phyloP scores from a whole-genome alignment of 23 tunicate genomes.

The Oikopleura albicans region DNA sequence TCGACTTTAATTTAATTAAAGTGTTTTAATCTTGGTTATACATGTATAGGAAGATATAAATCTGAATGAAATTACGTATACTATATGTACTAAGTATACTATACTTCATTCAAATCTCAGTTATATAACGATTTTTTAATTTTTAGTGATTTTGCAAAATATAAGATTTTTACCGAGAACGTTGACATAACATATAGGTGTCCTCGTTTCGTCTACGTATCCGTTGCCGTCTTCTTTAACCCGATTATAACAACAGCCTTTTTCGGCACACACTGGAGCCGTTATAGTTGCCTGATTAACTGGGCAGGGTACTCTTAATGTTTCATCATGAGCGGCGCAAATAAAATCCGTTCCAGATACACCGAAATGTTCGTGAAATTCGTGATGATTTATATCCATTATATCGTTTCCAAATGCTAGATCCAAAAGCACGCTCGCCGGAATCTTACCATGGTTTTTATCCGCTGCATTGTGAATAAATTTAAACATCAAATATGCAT shows the following conservation, averaged over 20 bases:
- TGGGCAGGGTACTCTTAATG: not conserved
- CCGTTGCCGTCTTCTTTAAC: not conserved
- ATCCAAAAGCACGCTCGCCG: not conserved
- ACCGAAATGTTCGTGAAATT: not conserved
- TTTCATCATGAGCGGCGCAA: not conserved
- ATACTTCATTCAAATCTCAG: too few species aligned
- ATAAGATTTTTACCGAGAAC: not conserved
- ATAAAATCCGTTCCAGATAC: not conserved
- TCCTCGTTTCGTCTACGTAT: not conserved
- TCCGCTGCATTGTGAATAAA: not conserved
- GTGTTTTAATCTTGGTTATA: too few species aligned
- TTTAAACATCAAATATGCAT: slow-evolving; percentile 14
- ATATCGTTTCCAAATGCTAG: not conserved
- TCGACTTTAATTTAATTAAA: too few species aligned
- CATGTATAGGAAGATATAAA: too few species aligned
- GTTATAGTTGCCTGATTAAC: not conserved
- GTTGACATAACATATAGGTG: not conserved
- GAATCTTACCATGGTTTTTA: not conserved
- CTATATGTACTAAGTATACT: too few species aligned
- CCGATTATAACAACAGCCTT: not conserved
- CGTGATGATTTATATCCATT: not conserved
- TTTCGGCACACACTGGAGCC: not conserved
- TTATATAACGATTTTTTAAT: too few species aligned
- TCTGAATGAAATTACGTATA: too few species aligned
- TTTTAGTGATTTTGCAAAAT: too few species aligned